Evolutionary conservation across 2,113 vertebrate genomes (phyloP), one percentile per base, ranked within the genome.

Genomic region (Proteles cristata): DNA sequence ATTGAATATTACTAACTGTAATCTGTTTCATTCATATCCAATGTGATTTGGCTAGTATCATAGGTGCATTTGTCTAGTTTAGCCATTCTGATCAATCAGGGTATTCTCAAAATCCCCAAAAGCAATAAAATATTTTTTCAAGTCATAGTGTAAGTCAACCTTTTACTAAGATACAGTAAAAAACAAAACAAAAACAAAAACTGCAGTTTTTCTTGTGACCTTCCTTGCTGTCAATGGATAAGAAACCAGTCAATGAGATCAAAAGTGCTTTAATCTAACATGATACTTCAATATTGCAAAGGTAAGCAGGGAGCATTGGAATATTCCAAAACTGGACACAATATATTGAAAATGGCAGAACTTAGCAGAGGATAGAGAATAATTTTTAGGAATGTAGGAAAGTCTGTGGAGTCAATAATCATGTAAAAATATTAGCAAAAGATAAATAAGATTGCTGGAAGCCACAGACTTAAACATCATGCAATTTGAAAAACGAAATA

Each of bases 41-140:
- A 31, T 84, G 84, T 19, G 11, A 45, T 53, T 50, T 82, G 43
- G 80, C 15, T 66, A 33, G 26, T 17, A 7, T 85, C 71, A n/a
- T 28, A 74, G 0, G 0, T n/a, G 5, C 2, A 14, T 16, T 35
- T 93, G 93, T 53, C 26, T 76, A 69, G n/a, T 33, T 91, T 25
- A 7, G 66, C 45, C 87, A 74, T 55, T 19, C 2, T 68, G 4
- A 31, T 92, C 17, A 28, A 81, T 91, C 63, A 76, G 84, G 55
- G 5, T 73, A 48, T 87, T 88, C 61, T n/a, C 33, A 53, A 68
- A 93, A 53, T 97, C 23, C 93, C 35, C 53, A 94, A 94, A 66
- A 90, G 19, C 17, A 93, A 45, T 84, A n/a, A 88, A 94, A 76
- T 55, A 68, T 0, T 28, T 96, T 83, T 83, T 65, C 23, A 90